A percentile compares a stretch with the other conserved stretches of the same genome.
phyloP scores from a whole-genome alignment of 2,888 invertebrate species.

The Agonum fuliginosum region DNA sequence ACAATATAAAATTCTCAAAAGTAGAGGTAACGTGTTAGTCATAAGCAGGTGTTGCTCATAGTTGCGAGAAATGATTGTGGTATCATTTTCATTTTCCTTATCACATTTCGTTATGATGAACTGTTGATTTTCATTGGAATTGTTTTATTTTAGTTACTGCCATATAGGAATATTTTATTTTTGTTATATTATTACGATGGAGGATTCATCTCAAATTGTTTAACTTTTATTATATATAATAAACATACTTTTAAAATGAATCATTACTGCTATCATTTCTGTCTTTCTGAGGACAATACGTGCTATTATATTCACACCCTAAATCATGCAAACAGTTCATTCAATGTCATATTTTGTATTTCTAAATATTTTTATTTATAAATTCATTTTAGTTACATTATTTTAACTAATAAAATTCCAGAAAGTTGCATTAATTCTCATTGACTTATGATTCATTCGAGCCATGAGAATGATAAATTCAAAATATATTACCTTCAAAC shows the following conservation, averaged over 20 bases:
- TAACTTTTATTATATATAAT: conserved; percentile 10
- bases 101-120: conserved; percentile 1
- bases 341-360: not conserved
- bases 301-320: not conserved
- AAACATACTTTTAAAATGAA: conserved; percentile 41
- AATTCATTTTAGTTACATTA: not conserved
- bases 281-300: not conserved
- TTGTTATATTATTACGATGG: no score
- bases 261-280: conserved; percentile 14
- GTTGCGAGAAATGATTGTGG: conserved; percentile 19
- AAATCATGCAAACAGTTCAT: not conserved
- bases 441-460: not conserved
- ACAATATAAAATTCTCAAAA: not conserved
- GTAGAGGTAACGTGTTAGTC: conserved; percentile 20
- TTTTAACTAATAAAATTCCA: not conserved
- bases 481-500: not conserved
- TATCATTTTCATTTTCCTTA: conserved; percentile 34
- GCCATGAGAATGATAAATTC: not conserved
- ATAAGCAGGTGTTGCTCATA: conserved; percentile 43
- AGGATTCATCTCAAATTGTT: no score
- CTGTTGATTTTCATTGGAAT: not conserved
- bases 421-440: not conserved
- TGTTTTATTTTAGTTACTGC: not conserved
- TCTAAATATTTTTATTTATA: not conserved
- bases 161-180: no score